Conservation (phyloP, 2,113 vertebrate genomes). For the Amphiprion ocellaris region DNA sequence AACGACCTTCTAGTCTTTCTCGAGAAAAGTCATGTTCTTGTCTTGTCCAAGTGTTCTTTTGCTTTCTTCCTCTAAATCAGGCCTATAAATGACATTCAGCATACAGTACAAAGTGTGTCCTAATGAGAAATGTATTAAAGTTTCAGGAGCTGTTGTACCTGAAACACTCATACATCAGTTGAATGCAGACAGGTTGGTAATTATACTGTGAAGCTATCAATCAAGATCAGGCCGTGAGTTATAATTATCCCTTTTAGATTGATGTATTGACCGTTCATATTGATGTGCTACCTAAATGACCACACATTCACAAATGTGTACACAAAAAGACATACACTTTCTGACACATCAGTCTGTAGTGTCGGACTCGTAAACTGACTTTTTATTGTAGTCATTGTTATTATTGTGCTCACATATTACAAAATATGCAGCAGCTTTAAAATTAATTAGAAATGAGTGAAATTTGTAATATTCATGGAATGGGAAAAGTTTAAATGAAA, state of each 20-base stretch:
- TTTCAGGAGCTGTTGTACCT: slow-evolving; percentile 57
- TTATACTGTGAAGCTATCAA: slow-evolving; percentile 60
- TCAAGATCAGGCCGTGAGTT: slow-evolving; percentile 55
- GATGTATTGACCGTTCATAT: slow-evolving; percentile 55
- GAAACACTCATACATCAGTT: slow-evolving; percentile 72
- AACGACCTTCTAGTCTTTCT: slow-evolving; percentile 54
- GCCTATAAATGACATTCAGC: slow-evolving; percentile 31
- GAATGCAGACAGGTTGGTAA: slow-evolving; percentile 70
- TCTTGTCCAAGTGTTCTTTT: slow-evolving; percentile 8
- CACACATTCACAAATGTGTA: slow-evolving; percentile 18
- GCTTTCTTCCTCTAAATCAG: slow-evolving; percentile 43
- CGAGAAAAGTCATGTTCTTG: slow-evolving; percentile 29
- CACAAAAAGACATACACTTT: slow-evolving; percentile 17
- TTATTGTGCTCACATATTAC: too few relatives aligned
- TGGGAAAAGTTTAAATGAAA: too few relatives aligned
- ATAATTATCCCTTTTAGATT: slow-evolving; percentile 60
- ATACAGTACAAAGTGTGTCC: slow-evolving; percentile 26
- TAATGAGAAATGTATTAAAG: slow-evolving; percentile 71
- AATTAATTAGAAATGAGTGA: too few relatives aligned
- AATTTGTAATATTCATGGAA: too few relatives aligned
- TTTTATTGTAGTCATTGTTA: too few relatives aligned
- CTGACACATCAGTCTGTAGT: neutral
- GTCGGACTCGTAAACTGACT: too few relatives aligned
- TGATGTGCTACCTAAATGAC: slow-evolving; percentile 35
- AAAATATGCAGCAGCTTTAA: too few relatives aligned